phyloP scores from a whole-genome alignment of 2,888 invertebrate species.

The Galerucella calmariensis region DNA sequence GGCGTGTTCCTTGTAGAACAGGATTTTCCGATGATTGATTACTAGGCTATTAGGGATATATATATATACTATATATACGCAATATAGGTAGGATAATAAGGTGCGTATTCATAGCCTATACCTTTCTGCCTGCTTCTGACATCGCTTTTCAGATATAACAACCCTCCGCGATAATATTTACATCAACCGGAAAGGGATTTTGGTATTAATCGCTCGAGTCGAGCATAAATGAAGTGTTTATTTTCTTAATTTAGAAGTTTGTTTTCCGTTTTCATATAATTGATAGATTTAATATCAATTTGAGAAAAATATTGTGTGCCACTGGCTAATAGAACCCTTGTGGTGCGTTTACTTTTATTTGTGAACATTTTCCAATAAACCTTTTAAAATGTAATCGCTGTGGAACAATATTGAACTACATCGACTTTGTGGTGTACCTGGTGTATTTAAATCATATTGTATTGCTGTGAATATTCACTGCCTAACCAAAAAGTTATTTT shows the following conservation, averaged over 20 bases:
- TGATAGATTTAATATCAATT: background rate
- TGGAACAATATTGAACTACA: no score
- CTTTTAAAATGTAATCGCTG: no score
- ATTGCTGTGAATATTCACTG: no score
- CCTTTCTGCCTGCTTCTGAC: conserved; percentile 53
- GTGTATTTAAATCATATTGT: no score
- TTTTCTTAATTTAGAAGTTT: conserved; percentile 35
- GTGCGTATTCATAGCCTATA: conserved; percentile 55
- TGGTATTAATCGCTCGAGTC: conserved; percentile 48
- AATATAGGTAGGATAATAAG: conserved; percentile 53
- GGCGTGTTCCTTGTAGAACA: conserved; percentile 38
- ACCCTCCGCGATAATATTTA: conserved; percentile 28
- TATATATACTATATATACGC: conserved; percentile 34
- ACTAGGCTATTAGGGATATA: conserved; percentile 46
- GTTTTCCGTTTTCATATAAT: conserved; percentile 20
- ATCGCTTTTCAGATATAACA: conserved; percentile 47
- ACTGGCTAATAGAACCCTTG: no score
- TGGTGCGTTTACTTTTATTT: no score
- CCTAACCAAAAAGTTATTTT: no score
- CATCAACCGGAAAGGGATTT: conserved; percentile 49
- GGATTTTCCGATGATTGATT: conserved; percentile 53
- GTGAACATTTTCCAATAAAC: no score
- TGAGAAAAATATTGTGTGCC: background rate
- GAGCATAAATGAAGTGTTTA: conserved; percentile 48
- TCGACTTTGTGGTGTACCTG: no score